Conservation (phyloP, 2,113 vertebrate species). For the Oplegnathus fasciatus region DNA sequence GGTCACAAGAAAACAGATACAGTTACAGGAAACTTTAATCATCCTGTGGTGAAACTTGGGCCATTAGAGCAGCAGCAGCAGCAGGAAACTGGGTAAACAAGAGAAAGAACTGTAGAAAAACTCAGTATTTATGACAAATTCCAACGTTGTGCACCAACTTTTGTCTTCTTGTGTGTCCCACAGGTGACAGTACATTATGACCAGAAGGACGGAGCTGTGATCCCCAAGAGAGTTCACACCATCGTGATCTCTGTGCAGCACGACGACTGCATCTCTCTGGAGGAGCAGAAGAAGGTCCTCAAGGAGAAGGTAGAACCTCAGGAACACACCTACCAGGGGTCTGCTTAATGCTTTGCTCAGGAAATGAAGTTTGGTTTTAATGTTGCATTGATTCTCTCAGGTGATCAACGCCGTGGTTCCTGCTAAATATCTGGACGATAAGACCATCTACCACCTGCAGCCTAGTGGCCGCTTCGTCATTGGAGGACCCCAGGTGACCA, state of each 20-base stretch:
- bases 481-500: slow-evolving; percentile 93
- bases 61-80: neutral
- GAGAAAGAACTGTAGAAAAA: neutral
- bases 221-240: slow-evolving; percentile 93
- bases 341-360: neutral
- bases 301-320: slow-evolving; percentile 84
- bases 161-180: slow-evolving; percentile 3
- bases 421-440: slow-evolving; percentile 92
- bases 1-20: neutral
- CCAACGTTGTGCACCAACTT: neutral
- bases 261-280: slow-evolving; percentile 87
- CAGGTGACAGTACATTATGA: slow-evolving; percentile 94
- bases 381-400: slow-evolving; percentile 38
- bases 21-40: neutral
- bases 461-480: slow-evolving; percentile 98
- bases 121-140: neutral
- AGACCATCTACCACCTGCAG: slow-evolving; percentile 95
- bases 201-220: slow-evolving; percentile 90
- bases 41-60: neutral
- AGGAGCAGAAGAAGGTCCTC: slow-evolving; percentile 89
- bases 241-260: slow-evolving; percentile 97
- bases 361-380: neutral
- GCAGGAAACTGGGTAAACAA: neutral
- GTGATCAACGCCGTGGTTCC: slow-evolving; percentile 92
- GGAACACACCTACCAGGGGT: neutral